Percentiles rank a stretch among this genome's conserved stretches.
These are phyloP conservation scores for Lacanobia oleracea DNA, from an alignment of 2,888 invertebrate genomes.

Conservation along the genomic window DNA sequence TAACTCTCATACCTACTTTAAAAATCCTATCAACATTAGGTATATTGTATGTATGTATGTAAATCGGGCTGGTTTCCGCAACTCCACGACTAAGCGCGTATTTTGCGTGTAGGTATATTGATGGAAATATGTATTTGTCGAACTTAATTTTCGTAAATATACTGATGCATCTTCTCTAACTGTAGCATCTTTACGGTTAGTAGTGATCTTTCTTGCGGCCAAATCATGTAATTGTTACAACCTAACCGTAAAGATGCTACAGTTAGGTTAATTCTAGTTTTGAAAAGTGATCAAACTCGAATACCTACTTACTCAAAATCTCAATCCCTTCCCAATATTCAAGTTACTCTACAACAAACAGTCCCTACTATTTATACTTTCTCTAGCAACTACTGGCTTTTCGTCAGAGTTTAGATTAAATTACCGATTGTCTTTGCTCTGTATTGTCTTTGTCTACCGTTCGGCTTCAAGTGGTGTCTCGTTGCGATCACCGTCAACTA, in stretches of 20 bases:
- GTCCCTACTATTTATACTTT: slow-evolving; percentile 79
- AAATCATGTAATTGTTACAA: no score
- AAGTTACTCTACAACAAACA: slow-evolving; percentile 59
- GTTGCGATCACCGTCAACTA: slow-evolving; percentile 30
- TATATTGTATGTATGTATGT: no score
- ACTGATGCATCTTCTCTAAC: no score
- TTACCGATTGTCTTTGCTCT: slow-evolving; percentile 71
- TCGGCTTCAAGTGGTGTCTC: slow-evolving; percentile 55
- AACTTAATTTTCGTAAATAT: no score
- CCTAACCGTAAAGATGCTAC: no score
- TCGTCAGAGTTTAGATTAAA: slow-evolving; percentile 74
- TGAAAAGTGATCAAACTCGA: neutral
- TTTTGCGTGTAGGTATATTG: no score
- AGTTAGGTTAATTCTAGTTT: neutral
- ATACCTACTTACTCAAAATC: neutral
- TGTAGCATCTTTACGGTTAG: no score
- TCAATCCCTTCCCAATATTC: slow-evolving; percentile 31
- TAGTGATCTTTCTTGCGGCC: no score
- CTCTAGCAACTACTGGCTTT: slow-evolving; percentile 78
- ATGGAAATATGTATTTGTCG: neutral
- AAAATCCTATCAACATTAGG: neutral
- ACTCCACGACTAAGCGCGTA: no score
- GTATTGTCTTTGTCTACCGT: slow-evolving; percentile 79
- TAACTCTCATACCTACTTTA: neutral
- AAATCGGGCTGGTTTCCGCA: no score